Percentiles rank a stretch among this genome's conserved stretches.
These are phyloP conservation scores for Chironomus striatipennis DNA, from an alignment of 1,140 invertebrate species.

Conservation along the genomic window DNA sequence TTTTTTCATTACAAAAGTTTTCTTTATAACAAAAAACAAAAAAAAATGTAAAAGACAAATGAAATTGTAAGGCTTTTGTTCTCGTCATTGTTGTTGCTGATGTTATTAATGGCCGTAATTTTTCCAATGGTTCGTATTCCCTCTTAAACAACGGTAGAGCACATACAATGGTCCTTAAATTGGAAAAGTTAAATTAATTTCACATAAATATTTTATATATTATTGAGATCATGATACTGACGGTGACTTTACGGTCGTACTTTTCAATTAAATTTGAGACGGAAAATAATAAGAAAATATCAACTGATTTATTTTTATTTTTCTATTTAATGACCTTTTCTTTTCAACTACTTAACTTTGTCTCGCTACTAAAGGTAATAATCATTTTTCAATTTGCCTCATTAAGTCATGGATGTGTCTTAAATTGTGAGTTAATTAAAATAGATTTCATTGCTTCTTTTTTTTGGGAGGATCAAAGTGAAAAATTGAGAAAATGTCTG, in stretches of 20 bases:
- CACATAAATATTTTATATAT: not conserved
- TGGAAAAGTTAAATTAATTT: conserved; percentile 10
- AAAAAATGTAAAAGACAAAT: not conserved
- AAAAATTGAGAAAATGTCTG: no score
- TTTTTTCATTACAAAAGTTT: not conserved
- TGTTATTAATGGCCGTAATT: not conserved
- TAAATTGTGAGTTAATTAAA: no score
- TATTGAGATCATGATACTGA: not conserved
- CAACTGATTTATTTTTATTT: no score
- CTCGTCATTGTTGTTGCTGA: not conserved
- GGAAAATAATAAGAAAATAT: no score
- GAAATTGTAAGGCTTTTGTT: not conserved
- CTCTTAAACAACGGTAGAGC: not conserved
- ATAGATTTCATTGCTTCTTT: no score
- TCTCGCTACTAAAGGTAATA: no score
- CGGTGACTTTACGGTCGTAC: not conserved
- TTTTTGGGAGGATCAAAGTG: no score
- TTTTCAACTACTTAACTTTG: no score
- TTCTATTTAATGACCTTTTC: no score
- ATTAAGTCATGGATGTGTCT: no score
- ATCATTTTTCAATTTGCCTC: no score
- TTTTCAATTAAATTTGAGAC: not conserved
- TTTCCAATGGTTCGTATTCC: not conserved
- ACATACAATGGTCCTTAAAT: not conserved
- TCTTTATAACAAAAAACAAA: not conserved